Evolutionary conservation across 2,113 vertebrate genomes (phyloP).

Genomic region (Pterocles burchelli): DNA sequence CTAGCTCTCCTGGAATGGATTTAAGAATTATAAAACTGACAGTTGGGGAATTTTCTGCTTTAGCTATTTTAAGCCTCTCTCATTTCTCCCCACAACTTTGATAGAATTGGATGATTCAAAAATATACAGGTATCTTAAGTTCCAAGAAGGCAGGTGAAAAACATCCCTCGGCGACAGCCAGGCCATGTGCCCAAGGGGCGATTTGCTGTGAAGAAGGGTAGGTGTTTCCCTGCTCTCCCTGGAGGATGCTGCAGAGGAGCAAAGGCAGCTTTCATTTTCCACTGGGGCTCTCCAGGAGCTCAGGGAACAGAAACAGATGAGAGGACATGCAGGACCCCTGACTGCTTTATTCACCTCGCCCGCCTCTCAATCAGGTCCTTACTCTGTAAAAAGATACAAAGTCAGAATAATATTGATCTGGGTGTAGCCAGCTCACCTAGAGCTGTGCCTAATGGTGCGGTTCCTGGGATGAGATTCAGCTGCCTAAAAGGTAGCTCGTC

Average conservation of each 20-base stretch:
- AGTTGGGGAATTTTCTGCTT: conserved; percentile 38
- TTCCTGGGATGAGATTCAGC: background rate
- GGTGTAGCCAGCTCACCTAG: background rate
- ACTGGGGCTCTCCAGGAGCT: background rate
- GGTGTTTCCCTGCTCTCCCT: conserved; percentile 24
- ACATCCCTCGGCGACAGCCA: background rate
- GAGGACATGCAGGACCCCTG: background rate
- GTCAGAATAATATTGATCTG: background rate
- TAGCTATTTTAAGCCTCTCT: conserved; percentile 11
- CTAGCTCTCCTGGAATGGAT: conserved; percentile 28
- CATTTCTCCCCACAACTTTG: background rate
- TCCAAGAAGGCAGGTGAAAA: background rate
- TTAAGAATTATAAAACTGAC: conserved; percentile 33
- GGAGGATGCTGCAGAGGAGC: background rate
- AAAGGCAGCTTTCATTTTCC: conserved; percentile 8
- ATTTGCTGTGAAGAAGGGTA: conserved; percentile 9
- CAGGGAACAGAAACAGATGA: conserved; percentile 1
- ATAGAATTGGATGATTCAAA: background rate
- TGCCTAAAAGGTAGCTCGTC: background rate
- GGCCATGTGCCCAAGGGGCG: background rate
- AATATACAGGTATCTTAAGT: background rate
- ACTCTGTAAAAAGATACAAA: background rate
- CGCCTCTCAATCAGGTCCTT: rapidly evolving
- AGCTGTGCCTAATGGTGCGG: background rate
- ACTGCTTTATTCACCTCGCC: background rate